Percentiles rank a stretch among this genome's conserved stretches.
Evolutionary conservation across 2,888 invertebrate genomes (phyloP).

Genomic region (Herminia tarsipennalis): DNA sequence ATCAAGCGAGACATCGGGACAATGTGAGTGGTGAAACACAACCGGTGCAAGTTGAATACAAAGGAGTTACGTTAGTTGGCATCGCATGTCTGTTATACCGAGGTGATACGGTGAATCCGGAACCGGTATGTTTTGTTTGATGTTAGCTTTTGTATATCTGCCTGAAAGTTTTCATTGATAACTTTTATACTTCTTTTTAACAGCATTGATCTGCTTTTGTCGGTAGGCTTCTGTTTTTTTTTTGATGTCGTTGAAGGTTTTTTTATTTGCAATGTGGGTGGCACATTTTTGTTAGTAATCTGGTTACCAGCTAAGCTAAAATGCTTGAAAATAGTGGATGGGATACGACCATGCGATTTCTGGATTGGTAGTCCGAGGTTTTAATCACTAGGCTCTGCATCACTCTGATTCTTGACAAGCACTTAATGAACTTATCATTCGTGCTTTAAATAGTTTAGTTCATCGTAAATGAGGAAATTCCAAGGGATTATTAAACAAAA

Average conservation of each 20-base stretch:
- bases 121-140: slow-evolving; percentile 17
- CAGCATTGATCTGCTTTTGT: not conserved
- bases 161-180: not conserved
- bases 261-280: not conserved
- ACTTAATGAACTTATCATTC: too few species aligned
- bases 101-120: slow-evolving; percentile 26
- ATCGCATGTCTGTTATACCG: slow-evolving; percentile 37
- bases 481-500: too few species aligned
- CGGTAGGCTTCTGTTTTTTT: not conserved
- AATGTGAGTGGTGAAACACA: slow-evolving; percentile 50
- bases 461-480: too few species aligned
- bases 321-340: not conserved
- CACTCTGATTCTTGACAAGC: too few species aligned
- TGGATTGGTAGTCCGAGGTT: too few species aligned
- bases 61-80: slow-evolving; percentile 37
- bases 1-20: slow-evolving; percentile 55
- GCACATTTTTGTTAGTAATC: not conserved
- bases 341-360: too few species aligned
- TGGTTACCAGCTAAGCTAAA: not conserved
- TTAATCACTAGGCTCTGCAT: too few species aligned
- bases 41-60: slow-evolving; percentile 50
- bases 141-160: slow-evolving; percentile 1
- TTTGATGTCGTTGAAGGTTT: not conserved
- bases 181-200: not conserved
- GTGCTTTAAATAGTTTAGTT: too few species aligned